Evolutionary conservation across 1,140 invertebrate species (phyloP).

Genomic region (Anadara kagoshimensis): DNA sequence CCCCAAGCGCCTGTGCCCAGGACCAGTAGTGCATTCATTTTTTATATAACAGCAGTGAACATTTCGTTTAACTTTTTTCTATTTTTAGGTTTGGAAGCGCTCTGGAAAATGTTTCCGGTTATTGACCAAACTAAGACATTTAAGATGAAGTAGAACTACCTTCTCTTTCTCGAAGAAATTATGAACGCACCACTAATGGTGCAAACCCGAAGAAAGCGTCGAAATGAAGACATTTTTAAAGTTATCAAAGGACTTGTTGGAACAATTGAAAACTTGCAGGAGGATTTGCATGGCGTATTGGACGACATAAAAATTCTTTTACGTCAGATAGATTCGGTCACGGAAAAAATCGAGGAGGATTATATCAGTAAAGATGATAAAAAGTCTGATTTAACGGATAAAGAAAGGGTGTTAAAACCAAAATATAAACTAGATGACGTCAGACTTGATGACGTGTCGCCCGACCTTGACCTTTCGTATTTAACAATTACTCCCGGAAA

Average conservation of each 20-base stretch:
- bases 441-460: background rate
- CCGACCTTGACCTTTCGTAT: slow-evolving; percentile 25
- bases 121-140: too few species aligned
- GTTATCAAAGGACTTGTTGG: slow-evolving; percentile 31
- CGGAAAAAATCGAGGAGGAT: slow-evolving; percentile 9
- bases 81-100: too few species aligned
- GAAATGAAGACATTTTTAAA: background rate
- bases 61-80: too few species aligned
- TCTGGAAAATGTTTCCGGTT: too few species aligned
- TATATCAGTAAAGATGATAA: background rate
- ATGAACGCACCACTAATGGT: too few species aligned
- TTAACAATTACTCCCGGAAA: slow-evolving; percentile 6
- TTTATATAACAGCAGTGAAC: too few species aligned
- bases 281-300: slow-evolving; percentile 18
- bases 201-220: too few species aligned
- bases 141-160: too few species aligned
- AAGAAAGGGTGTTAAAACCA: background rate
- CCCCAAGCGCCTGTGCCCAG: too few species aligned
- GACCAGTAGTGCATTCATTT: too few species aligned
- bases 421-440: background rate
- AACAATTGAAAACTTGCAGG: slow-evolving; percentile 32
- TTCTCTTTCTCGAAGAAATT: too few species aligned
- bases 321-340: slow-evolving; percentile 28
- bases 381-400: background rate
- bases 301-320: slow-evolving; percentile 25